Conservation (phyloP, 2,113 vertebrate genomes). For the Tetrao urogallus region DNA sequence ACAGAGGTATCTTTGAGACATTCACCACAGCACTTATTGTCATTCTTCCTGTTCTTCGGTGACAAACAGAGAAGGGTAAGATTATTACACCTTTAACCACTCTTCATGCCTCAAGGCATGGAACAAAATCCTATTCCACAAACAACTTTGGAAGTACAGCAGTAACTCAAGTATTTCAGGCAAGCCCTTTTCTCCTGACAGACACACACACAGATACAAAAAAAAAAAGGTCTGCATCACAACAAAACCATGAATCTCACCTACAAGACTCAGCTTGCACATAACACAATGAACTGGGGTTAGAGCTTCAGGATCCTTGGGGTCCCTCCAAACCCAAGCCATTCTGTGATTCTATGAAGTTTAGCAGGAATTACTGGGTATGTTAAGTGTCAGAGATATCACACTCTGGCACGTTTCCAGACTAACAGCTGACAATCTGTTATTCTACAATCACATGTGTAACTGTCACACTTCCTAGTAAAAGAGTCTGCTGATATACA, state of each 20-base stretch:
- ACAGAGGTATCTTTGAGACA: not conserved
- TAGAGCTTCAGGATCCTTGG: too few relatives aligned
- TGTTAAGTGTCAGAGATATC: not conserved
- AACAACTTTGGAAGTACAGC: not conserved
- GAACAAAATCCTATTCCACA: not conserved
- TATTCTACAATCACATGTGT: not conserved
- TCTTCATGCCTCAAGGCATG: not conserved
- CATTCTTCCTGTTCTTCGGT: not conserved
- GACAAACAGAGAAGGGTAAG: not conserved
- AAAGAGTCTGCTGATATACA: not conserved
- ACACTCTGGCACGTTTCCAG: not conserved
- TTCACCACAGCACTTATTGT: not conserved
- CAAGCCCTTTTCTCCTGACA: not conserved
- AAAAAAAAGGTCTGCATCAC: not conserved
- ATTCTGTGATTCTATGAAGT: not conserved
- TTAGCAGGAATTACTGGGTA: not conserved
- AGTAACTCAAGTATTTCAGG: not conserved
- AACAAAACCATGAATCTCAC: not conserved
- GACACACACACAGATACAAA: not conserved
- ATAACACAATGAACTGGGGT: not conserved
- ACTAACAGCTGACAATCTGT: not conserved
- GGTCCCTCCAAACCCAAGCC: too few relatives aligned
- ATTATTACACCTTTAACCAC: not conserved
- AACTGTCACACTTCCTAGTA: not conserved
- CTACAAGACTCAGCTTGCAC: not conserved